Base-by-base conservation (phyloP, 2,888 invertebrate genomes). In the Lochmaea crataegi region DNA sequence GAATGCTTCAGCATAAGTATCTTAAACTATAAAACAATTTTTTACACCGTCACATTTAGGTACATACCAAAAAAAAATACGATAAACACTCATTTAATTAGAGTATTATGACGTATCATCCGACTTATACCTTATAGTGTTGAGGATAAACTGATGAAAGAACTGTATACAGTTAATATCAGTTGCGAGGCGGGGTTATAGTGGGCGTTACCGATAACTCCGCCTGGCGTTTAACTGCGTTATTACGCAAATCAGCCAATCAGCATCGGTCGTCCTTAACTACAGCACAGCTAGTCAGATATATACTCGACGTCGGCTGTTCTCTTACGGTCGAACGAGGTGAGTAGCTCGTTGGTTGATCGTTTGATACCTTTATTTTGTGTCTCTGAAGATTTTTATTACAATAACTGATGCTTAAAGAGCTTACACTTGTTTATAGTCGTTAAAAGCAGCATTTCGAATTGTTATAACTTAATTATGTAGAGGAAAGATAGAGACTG, bases 1-100 rank as follows among this genome's bases (percentile, higher is more conserved):
- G 88, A 89, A 88, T 90, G 90, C 86, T 89, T 91, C 87, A 91
- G 90, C 91, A 91, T 91, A 79, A 72, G 78, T 78, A 74, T 72
- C 57, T 26, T 32, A 53, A 63, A 53, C 64, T 38, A 53, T 70
- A 68, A 63, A 65, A 56, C 48, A n/a, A 45, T 11, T 45, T 45
- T 14, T 12, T 6, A 48, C 53, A 53, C 53, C 18, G 53, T 53
- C 53, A 53, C 67, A 61, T 71, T 58, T 58, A n/a, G n/a, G n/a
- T n/a, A 66, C 69, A 68, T 65, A 53, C 7, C 12, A 58, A 58
- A 65, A 48, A 69, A 75, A 75, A 63, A 65, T 70, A 71, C 76
- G 76, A 58, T 69, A 22, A 12, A 65, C 75, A 75, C 74, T 70
- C 69, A 74, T 73, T 76, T 56, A 64, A 58, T 74, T 69, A 71